Base-by-base conservation (phyloP, 2,113 vertebrate genomes). In the Trematocara nigrifrons region DNA sequence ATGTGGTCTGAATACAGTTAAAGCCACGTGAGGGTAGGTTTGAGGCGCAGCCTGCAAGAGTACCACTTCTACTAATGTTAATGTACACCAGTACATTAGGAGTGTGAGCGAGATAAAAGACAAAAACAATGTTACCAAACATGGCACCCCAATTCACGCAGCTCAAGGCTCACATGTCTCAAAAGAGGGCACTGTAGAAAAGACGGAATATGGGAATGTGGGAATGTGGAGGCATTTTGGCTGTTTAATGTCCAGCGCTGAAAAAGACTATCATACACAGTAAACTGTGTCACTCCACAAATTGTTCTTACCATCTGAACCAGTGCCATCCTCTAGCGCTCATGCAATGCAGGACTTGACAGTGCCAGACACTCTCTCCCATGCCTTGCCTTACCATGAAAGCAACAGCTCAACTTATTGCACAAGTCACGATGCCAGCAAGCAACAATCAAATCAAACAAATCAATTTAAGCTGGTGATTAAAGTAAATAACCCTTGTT, bases 101-200 rank as follows among this genome's bases (percentile, higher is more conserved):
- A 10, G n/a, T 0, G 2, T 69, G 64, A 6, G 38, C 3, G 0
- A 15, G 38, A 6, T 69, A 26, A 26, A 10, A 71, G 12, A 2
- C 38, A 71, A 1, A 71, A 26, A 71, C 38, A 45, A 26, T 0
- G 6, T 29, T 71, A 29, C 66, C 7, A 16, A 71, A 71, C 40
- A 71, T 10, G 20, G 40, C 66, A 29, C 12, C 64, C 5, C 0
- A 15, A 9, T 6, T 9, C 0, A 26, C 3, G 5, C 38, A 26
- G 66, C 20, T 16, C 66, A 26, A 26, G 20, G 13, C 40, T 71
- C 40, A 10, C 20, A 10, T 45, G 1, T 45, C 12, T 3, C 40
- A 45, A 10, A 45, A 45, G 13, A 71, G 13, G 5, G 22, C 20
- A 26, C 13, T 47, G 20, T 16, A 0, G 20, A 71, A 71, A 71